These are phyloP conservation scores for Neodontobutis hainanensis DNA, from an alignment of 2,113 vertebrate genomes.

Conservation along the genomic window DNA sequence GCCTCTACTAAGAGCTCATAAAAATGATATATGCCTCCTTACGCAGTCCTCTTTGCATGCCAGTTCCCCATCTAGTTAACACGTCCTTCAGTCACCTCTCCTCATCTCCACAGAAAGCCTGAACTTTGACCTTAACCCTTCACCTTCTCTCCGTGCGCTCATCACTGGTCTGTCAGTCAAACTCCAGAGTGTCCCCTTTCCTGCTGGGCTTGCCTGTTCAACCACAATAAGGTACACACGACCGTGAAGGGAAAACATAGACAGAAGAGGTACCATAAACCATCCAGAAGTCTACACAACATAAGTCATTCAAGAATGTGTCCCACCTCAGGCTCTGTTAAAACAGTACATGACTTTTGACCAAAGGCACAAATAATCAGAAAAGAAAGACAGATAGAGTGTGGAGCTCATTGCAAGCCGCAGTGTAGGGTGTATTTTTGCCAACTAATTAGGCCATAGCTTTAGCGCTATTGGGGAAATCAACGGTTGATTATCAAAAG, in stretches of 20 bases:
- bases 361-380: not conserved
- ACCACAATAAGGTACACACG: conserved; percentile 48
- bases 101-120: conserved; percentile 52
- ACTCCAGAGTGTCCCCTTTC: conserved; percentile 51
- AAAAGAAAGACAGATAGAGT: too few relatives aligned
- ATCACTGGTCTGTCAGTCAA: conserved; percentile 72
- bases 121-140: conserved; percentile 70
- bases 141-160: conserved; percentile 56
- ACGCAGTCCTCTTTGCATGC: not conserved
- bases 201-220: conserved; percentile 52
- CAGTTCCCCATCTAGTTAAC: conserved; percentile 53
- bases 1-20: too few relatives aligned
- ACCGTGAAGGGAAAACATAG: conserved; percentile 31
- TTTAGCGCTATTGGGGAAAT: conserved; percentile 10
- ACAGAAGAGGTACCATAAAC: not conserved
- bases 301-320: conserved; percentile 21
- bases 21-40: not conserved
- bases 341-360: conserved; percentile 41
- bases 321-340: conserved; percentile 17
- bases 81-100: conserved; percentile 24
- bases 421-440: too few relatives aligned
- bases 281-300: not conserved
- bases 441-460: too few relatives aligned
- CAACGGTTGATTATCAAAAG: conserved; percentile 29
- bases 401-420: too few relatives aligned